A percentile compares a stretch with the other conserved stretches of the same genome.
phyloP scores from a whole-genome alignment of 2,113 vertebrate species.

The Oncorhynchus masou region DNA sequence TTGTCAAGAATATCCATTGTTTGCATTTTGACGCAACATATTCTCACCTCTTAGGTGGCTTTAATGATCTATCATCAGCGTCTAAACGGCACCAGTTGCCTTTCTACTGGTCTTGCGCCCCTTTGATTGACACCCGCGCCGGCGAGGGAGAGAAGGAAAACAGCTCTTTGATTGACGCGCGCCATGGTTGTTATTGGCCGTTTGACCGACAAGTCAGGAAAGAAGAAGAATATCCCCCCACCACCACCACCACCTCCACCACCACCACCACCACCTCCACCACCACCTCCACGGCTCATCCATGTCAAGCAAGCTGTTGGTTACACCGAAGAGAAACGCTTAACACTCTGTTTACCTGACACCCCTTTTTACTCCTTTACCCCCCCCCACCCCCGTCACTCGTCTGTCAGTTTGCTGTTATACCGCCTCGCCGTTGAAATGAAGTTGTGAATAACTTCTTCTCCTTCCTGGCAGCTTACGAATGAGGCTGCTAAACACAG shows the following conservation, averaged over 20 bases:
- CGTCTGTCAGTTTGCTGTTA: background rate
- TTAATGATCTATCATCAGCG: background rate
- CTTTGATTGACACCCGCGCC: background rate
- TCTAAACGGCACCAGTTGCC: background rate
- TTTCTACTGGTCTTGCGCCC: background rate
- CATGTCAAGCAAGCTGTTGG: slow-evolving; percentile 5
- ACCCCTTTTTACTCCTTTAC: background rate
- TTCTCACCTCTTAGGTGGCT: background rate
- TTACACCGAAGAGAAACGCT: background rate
- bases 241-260: too few species aligned
- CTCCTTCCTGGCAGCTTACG: slow-evolving; percentile 29
- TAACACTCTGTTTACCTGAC: background rate
- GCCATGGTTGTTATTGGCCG: background rate
- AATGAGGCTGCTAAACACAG: slow-evolving; percentile 32
- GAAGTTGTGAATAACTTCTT: slow-evolving; percentile 36
- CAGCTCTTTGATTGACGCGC: background rate
- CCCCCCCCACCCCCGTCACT: slow-evolving; percentile 17
- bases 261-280: too few species aligned
- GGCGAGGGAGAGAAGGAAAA: background rate
- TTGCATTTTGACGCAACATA: background rate
- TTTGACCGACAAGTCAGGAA: background rate
- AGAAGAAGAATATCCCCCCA: too few species aligned
- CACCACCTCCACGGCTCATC: background rate
- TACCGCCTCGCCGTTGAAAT: slow-evolving; percentile 7
- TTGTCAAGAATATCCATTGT: background rate